Evolutionary conservation across 2,113 vertebrate species (phyloP).

Genomic region (Semicossyphus pulcher): DNA sequence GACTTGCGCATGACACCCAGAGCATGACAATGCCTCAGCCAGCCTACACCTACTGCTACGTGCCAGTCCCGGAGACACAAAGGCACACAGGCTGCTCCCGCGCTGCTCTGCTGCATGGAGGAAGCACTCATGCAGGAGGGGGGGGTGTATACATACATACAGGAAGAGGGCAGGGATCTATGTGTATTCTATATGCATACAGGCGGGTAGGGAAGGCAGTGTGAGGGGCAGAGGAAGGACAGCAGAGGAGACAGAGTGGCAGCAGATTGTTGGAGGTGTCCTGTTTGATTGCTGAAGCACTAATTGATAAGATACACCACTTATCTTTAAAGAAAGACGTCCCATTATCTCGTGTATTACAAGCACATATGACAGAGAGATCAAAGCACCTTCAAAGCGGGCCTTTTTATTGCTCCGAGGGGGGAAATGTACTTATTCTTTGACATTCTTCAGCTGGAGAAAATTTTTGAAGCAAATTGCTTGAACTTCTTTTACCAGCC

Average conservation of each 20-base stretch:
- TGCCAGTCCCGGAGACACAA: conserved; percentile 72
- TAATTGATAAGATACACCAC: conserved; percentile 78
- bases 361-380: conserved; percentile 63
- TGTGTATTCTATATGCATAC: conserved; percentile 70
- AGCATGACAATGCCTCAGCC: conserved; percentile 84
- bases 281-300: conserved; percentile 75
- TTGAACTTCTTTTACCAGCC: neutral
- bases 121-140: conserved; percentile 64
- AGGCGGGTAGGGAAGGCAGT: conserved; percentile 40
- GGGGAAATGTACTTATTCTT: conserved; percentile 40
- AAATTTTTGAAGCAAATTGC: too few species aligned
- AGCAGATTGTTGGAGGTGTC: conserved; percentile 53
- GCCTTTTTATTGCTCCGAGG: conserved; percentile 51
- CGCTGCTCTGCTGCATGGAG: conserved; percentile 57
- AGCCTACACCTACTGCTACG: conserved; percentile 72
- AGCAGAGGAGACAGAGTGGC: conserved; percentile 64
- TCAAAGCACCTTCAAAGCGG: conserved; percentile 70
- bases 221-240: conserved; percentile 54
- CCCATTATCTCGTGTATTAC: conserved; percentile 69
- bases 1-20: conserved; percentile 81
- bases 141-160: conserved; percentile 64
- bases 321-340: conserved; percentile 71
- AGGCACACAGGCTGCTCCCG: conserved; percentile 70
- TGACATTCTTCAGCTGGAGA: conserved; percentile 48
- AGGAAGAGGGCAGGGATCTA: conserved; percentile 76